Base-by-base conservation (phyloP, 1,140 invertebrate species). In the Megalopta genalis region DNA sequence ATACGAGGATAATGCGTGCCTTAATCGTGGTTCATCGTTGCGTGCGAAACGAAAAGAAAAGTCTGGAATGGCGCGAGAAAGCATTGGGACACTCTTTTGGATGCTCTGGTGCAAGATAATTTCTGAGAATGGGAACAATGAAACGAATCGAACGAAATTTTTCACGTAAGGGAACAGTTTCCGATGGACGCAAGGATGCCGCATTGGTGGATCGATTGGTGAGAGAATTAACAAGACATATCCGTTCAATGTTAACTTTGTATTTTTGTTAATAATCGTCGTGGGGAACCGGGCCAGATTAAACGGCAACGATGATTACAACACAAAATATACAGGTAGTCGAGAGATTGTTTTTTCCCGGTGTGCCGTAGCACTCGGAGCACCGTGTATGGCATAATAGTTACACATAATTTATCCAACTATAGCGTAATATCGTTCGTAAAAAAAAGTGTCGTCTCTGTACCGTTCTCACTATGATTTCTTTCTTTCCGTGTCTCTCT, bases 331-430 rank as follows among this genome's bases (percentile, higher is more conserved):
- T 91, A 92, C 90, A 91, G 88, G 87, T 91, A 91, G 85, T 90
- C 85, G 84, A 88, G 90, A 85, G 73, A 78, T 77, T 84, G 76
- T 90, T 90, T 80, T 85, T 91, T 90, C 90, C 87, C 88, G 79
- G 90, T 91, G 91, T 46, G 49, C 49, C 90, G 87, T 92, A 86
- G 90, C 90, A 91, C 91, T 87, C 87, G 88, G 88, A 91, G 90
- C 88, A 90, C 89, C 88, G 83, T 46, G 42, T 87, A 83, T 87
- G 46, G 76, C 83, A 81, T 81, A 86, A 83, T 88, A 86, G 88
- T 90, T 89, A 88, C 86, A 90, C 90, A 86, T 88, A 91, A 90
- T 91, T 91, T 90, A 89, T 81, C 87, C 89, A 91, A 86, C 85
- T 85, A 89, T 87, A 90, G 81, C 83, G 82, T 88, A 89, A 88